These are phyloP conservation scores for Sturnus vulgaris DNA, from an alignment of 2,113 vertebrate genomes.

Conservation along the genomic window DNA sequence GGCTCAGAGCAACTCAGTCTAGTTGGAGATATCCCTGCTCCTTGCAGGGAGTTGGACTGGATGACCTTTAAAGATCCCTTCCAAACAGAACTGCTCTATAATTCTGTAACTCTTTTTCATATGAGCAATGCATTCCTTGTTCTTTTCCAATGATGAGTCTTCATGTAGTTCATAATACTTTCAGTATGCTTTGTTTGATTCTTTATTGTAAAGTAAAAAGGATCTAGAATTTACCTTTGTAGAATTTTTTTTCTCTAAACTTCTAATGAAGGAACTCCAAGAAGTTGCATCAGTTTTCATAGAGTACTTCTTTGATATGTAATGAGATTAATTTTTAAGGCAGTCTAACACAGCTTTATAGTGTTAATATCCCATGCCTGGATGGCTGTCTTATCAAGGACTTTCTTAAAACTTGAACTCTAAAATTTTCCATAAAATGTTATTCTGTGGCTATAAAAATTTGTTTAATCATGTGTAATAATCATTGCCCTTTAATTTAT, in stretches of 20 bases:
- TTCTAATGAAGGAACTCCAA: not conserved
- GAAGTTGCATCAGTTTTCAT: not conserved
- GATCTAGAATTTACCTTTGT: not conserved
- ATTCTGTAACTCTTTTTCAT: not conserved
- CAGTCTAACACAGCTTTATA: not conserved
- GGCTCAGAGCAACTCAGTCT: not conserved
- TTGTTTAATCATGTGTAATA: not conserved
- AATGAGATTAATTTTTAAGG: not conserved
- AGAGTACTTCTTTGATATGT: not conserved
- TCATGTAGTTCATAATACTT: not conserved
- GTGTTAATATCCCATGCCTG: not conserved
- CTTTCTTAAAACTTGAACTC: not conserved
- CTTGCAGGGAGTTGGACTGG: not conserved
- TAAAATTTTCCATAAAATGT: not conserved
- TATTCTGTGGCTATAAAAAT: not conserved
- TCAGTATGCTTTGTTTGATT: not conserved
- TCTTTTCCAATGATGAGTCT: not conserved
- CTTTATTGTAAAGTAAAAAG: not conserved
- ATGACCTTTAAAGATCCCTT: not conserved
- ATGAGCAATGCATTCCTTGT: not conserved
- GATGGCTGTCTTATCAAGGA: not conserved
- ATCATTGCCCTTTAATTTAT: not conserved
- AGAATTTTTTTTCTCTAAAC: not conserved
- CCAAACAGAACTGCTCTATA: not conserved
- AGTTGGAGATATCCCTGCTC: not conserved